Conservation (phyloP, 2,113 vertebrate species). For the Apodemus speciosus region DNA sequence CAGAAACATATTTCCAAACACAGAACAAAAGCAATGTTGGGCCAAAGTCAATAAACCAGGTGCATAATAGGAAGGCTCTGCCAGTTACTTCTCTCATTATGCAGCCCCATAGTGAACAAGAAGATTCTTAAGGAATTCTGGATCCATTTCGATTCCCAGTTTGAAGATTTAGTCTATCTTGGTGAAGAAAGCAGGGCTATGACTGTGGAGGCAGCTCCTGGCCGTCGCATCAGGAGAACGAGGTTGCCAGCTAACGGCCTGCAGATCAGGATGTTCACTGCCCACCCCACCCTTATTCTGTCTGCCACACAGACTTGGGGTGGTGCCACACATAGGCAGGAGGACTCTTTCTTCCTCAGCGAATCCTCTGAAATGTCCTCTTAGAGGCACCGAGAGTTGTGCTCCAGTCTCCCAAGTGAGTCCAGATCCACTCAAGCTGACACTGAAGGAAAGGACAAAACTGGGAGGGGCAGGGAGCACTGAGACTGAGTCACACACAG, state of each 20-base stretch:
- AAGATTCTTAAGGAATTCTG: background rate
- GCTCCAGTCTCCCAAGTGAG: background rate
- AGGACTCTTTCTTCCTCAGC: background rate
- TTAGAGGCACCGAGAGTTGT: too few relatives aligned
- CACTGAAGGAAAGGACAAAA: background rate
- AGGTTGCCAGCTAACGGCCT: background rate
- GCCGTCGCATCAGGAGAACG: background rate
- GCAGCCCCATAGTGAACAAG: background rate
- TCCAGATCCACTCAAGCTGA: background rate
- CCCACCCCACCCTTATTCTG: background rate
- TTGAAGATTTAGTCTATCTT: background rate
- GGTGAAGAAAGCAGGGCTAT: too few relatives aligned
- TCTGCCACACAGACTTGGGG: fast-evolving
- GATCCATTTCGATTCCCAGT: background rate
- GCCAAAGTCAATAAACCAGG: background rate
- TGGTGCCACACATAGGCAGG: too few relatives aligned
- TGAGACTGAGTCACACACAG: background rate
- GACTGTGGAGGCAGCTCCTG: background rate
- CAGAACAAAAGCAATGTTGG: background rate
- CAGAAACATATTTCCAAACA: background rate
- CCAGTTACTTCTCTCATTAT: background rate
- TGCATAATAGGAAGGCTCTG: background rate
- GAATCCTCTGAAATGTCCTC: background rate
- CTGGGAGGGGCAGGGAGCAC: background rate
- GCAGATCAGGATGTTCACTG: background rate